Evolutionary conservation across 2,797 vertebrate species (phyloP).

Genomic region (Psittacula derbiana): DNA sequence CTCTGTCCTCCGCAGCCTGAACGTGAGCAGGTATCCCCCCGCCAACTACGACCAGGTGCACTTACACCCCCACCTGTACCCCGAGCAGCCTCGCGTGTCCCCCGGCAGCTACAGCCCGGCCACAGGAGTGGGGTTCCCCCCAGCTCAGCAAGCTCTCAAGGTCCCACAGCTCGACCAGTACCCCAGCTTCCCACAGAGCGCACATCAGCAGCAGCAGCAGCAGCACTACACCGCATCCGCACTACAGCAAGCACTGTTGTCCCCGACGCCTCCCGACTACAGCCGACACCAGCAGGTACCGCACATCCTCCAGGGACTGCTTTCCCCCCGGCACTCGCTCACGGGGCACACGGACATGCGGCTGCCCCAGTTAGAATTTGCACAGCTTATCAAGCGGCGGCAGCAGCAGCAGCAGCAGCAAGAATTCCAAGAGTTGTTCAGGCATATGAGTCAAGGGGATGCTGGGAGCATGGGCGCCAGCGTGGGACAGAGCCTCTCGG

Average conservation of each 20-base stretch:
- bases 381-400: constrained; percentile 89
- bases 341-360: constrained; percentile 91
- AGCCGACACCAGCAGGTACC: constrained; percentile 91
- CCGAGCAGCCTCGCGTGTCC: constrained; percentile 76
- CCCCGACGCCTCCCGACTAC: constrained; percentile 92
- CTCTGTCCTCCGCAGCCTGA: constrained; percentile 78
- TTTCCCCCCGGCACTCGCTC: constrained; percentile 95
- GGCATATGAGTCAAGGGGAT: constrained; percentile 90
- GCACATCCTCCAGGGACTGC: constrained; percentile 93
- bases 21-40: constrained; percentile 86
- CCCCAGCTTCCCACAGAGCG: constrained; percentile 74
- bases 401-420: constrained; percentile 86
- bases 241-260: constrained; percentile 96
- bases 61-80: constrained; percentile 90
- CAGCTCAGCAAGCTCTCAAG: constrained; percentile 84
- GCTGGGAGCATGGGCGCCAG: constrained; percentile 63
- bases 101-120: constrained; percentile 76
- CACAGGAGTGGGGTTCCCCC: constrained; percentile 80
- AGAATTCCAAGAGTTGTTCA: constrained; percentile 87
- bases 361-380: constrained; percentile 89
- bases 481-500: constrained; percentile 72
- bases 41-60: constrained; percentile 90
- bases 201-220: constrained; percentile 71
- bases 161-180: constrained; percentile 90
- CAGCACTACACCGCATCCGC: constrained; percentile 86